Conservation (phyloP, 2,797 vertebrate genomes). For the Syngnathus acus region DNA sequence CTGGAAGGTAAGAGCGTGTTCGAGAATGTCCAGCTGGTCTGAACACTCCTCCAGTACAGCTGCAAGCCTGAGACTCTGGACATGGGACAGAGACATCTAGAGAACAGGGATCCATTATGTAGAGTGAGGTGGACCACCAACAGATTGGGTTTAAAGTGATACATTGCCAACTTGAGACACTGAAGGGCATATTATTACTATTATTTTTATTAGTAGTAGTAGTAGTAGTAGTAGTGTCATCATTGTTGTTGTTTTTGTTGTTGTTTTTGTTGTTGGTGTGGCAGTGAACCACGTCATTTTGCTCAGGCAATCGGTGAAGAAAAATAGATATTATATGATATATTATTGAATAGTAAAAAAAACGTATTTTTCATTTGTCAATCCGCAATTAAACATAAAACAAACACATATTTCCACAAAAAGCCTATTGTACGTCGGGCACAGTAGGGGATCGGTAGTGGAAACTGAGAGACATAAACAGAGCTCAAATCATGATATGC, state of each 20-base stretch:
- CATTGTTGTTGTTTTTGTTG: too few relatives aligned
- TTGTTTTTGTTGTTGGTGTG: too few relatives aligned
- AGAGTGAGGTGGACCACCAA: neutral
- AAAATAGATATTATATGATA: neutral
- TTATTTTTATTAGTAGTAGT: too few relatives aligned
- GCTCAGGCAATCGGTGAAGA: neutral
- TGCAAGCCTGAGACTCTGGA: constrained; percentile 34
- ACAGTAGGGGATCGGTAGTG: too few relatives aligned
- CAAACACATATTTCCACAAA: neutral
- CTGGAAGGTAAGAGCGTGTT: constrained; percentile 19
- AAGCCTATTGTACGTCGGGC: neutral
- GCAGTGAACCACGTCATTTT: neutral
- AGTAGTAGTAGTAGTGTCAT: neutral
- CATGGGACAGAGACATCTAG: constrained; percentile 40
- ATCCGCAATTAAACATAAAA: neutral
- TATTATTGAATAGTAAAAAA: neutral
- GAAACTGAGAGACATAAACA: too few relatives aligned
- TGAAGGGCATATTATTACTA: neutral
- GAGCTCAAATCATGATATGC: too few relatives aligned
- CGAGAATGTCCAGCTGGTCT: constrained; percentile 39
- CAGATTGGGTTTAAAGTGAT: neutral
- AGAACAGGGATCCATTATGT: neutral
- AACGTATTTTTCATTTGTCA: neutral
- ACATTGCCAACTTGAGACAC: neutral
- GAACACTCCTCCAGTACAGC: constrained; percentile 42